A percentile compares a stretch with the other conserved stretches of the same genome.
Evolutionary conservation across 2,888 invertebrate genomes (phyloP).

Genomic region (Helicoverpa assulta): DNA sequence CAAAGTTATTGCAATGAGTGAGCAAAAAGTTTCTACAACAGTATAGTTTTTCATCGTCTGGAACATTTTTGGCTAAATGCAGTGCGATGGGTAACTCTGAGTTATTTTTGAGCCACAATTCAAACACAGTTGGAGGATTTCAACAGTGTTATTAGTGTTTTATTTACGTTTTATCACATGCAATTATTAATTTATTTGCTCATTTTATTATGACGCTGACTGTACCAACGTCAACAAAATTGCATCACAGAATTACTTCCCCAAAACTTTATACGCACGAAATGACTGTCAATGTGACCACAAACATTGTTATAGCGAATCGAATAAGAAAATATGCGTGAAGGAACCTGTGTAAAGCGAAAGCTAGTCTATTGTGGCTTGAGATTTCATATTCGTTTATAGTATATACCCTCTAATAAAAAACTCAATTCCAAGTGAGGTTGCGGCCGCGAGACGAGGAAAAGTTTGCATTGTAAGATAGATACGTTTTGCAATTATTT

Average conservation of each 20-base stretch:
- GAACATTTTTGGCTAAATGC: conserved; percentile 25
- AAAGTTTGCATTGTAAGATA: conserved; percentile 27
- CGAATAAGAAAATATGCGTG: conserved; percentile 75
- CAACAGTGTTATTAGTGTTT: no score
- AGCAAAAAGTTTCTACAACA: conserved; percentile 57
- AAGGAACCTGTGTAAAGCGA: conserved; percentile 61
- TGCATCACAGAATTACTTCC: conserved; percentile 57
- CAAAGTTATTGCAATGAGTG: conserved; percentile 56
- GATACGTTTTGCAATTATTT: conserved; percentile 39
- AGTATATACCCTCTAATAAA: conserved; percentile 61
- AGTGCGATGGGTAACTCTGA: background rate
- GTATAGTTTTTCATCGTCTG: conserved; percentile 46
- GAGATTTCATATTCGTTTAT: conserved; percentile 67
- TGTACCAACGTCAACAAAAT: conserved; percentile 26
- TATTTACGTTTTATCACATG: no score
- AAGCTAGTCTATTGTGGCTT: conserved; percentile 69
- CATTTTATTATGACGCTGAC: background rate
- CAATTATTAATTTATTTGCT: no score
- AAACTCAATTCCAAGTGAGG: conserved; percentile 63
- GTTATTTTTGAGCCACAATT: no score
- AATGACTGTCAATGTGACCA: conserved; percentile 66
- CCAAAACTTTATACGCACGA: conserved; percentile 74
- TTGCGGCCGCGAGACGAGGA: conserved; percentile 34
- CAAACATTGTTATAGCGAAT: conserved; percentile 67
- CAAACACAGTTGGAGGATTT: no score